Evolutionary conservation across 2,797 vertebrate genomes (phyloP).

Genomic region (Myoxocephalus aenaeus): DNA sequence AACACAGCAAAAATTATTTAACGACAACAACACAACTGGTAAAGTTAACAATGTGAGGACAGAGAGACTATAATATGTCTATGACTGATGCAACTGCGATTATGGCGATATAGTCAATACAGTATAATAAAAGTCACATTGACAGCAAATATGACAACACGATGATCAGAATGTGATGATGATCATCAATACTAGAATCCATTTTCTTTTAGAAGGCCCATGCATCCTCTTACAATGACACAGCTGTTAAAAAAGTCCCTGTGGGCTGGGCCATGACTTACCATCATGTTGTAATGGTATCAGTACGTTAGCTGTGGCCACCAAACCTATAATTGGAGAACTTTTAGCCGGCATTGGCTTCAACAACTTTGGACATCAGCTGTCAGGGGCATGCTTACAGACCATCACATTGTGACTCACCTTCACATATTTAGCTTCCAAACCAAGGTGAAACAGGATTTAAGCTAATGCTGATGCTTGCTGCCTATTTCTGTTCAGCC

Average conservation of each 20-base stretch:
- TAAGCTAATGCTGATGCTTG: conserved; percentile 25
- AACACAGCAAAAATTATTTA: conserved; percentile 33
- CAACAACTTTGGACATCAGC: conserved; percentile 10
- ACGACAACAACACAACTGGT: conserved; percentile 23
- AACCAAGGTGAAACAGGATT: conserved; percentile 21
- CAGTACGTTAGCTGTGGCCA: conserved; percentile 8
- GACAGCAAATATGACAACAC: background rate
- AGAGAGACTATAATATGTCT: conserved; percentile 1
- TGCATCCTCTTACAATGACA: background rate
- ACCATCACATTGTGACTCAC: conserved; percentile 14
- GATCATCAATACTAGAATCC: background rate
- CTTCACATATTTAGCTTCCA: conserved; percentile 26
- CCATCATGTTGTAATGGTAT: background rate
- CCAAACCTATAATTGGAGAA: conserved; percentile 2
- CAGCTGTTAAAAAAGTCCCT: background rate
- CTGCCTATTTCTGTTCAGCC: conserved; percentile 22
- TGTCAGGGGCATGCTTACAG: background rate
- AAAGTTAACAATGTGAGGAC: conserved; percentile 26
- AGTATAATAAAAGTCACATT: background rate
- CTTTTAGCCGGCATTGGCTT: background rate
- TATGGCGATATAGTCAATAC: background rate
- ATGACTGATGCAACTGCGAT: conserved; percentile 17
- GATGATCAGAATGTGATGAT: background rate
- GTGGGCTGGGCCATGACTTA: background rate
- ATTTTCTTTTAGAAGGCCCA: background rate